Base-by-base conservation (phyloP, 2,113 vertebrate species). In the Mastomys natalensis region DNA sequence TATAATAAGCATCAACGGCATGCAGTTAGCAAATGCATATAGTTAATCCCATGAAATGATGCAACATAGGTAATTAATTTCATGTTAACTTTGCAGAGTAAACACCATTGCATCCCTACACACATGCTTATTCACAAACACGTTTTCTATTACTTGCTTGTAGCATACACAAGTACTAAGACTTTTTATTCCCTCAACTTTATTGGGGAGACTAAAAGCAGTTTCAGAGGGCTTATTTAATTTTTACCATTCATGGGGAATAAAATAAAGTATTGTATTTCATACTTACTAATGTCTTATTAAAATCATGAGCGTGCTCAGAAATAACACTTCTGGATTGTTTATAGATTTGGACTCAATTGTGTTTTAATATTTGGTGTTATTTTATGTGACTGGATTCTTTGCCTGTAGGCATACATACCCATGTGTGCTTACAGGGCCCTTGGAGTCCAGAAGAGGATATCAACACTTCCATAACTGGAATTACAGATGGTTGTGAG, bases 281-380 rank as follows among this genome's bases (percentile, higher is more conserved):
- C 5, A 84, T 94, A 81, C n/a, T 85, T 90, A 62, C 1, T 85
- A 78, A 66, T 78, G 40, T 91, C n/a, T 91, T 90, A 88, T 72
- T 90, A 82, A 89, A 94, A 80, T 8, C 6, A 93, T 84, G 29
- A 78, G 68, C 43, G 76, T 80, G 12, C 21, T 58, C 62, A 48
- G 31, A 3, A 87, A 10, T 72, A 90, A 72, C 48, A 37, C 24
- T 76, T 92, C 76, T 43, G 10, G 31, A 88, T 92, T 90, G 45
- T 84, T 82, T 89, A 68, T 70, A n/a, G 37, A 73, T 93, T 94
- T 92, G 26, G 6, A 58, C 77, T 68, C 66, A 89, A 64, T 73
- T 82, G 8, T 7, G 64, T n/a, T 55, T 19, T 48, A 77, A 40
- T 60, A 40, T 60, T 26, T 60, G 24, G 7, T 43, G n/a, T 84